Evolutionary conservation across 2,113 vertebrate genomes (phyloP).

Genomic region (Psephotus haematonotus): DNA sequence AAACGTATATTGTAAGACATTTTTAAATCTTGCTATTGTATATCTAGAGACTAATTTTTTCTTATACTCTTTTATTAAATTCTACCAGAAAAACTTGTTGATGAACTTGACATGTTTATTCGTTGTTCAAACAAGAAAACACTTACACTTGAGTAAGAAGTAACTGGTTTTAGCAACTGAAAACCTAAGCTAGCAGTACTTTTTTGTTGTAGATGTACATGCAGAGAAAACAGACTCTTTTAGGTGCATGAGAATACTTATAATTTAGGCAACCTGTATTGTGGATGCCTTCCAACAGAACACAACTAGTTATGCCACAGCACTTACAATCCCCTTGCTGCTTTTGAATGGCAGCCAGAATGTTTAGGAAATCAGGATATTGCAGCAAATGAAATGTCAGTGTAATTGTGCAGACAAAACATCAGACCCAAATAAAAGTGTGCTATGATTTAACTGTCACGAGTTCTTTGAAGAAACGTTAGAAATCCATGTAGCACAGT

Average conservation of each 20-base stretch:
- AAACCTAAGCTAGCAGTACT: neutral
- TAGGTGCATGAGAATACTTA: neutral
- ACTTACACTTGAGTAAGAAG: neutral
- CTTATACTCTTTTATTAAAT: conserved; percentile 14
- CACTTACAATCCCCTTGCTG: neutral
- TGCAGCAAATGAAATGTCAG: neutral
- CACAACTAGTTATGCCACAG: neutral
- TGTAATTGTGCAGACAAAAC: neutral
- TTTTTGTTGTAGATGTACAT: neutral
- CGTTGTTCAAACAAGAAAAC: neutral
- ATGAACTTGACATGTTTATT: neutral
- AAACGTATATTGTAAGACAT: neutral
- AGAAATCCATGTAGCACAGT: neutral
- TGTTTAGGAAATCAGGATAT: neutral
- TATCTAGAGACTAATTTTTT: neutral
- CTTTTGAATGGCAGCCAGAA: neutral
- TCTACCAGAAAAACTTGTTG: neutral
- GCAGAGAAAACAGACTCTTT: neutral
- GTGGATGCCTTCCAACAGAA: neutral
- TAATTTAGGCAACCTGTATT: neutral
- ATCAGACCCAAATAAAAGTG: neutral
- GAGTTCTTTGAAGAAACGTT: neutral
- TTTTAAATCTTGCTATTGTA: neutral
- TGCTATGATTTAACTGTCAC: neutral
- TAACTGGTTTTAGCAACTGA: neutral